Evolutionary conservation across 2,113 vertebrate species (phyloP).

Genomic region (Otis tarda): DNA sequence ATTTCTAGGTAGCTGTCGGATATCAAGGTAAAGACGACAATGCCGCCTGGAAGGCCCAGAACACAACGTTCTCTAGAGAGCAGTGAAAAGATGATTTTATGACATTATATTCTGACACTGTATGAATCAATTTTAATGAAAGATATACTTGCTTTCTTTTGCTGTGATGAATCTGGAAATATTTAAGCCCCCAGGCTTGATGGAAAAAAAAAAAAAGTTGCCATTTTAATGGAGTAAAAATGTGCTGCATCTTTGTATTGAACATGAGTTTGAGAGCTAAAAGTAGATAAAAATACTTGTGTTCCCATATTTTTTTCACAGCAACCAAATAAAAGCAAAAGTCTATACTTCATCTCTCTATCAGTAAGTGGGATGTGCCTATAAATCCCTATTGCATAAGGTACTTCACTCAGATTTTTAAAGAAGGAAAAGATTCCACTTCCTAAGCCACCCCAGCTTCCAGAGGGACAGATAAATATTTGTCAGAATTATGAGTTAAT

Average conservation of each 20-base stretch:
- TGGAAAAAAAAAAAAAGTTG: background rate
- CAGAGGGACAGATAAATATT: background rate
- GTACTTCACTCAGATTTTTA: background rate
- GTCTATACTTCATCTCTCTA: background rate
- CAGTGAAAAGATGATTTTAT: slow-evolving; percentile 45
- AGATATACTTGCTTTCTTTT: slow-evolving; percentile 22
- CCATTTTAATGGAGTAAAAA: background rate
- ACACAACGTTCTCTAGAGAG: background rate
- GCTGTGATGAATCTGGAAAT: slow-evolving; percentile 12
- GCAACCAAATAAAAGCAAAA: background rate
- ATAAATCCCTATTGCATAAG: background rate
- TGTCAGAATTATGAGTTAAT: background rate
- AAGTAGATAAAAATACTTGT: background rate
- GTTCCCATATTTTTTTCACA: background rate
- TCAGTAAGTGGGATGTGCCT: background rate
- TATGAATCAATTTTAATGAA: slow-evolving; percentile 56
- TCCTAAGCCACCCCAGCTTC: background rate
- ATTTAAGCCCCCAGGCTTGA: background rate
- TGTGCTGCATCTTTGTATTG: background rate
- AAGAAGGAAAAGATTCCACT: background rate
- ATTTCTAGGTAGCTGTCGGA: background rate
- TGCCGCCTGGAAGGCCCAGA: background rate
- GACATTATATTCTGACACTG: slow-evolving; percentile 14
- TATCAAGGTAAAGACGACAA: slow-evolving; percentile 21
- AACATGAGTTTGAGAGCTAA: background rate